Conservation (phyloP, 2,888 invertebrate species). For the Andrena bucephala region DNA sequence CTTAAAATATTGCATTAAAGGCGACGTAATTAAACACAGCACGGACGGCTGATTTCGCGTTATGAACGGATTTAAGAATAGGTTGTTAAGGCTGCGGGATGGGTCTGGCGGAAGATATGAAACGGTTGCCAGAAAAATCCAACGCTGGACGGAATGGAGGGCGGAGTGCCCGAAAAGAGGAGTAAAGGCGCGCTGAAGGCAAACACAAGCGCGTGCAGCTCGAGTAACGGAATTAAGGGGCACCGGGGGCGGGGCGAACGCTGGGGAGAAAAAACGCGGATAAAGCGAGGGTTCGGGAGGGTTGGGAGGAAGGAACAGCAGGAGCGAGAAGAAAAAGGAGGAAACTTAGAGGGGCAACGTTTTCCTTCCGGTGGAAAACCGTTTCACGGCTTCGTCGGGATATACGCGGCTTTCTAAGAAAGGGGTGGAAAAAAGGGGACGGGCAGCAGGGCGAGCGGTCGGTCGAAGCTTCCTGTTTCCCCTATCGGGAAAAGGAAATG, state of each 20-base stretch:
- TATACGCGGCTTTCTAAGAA: conserved; percentile 39
- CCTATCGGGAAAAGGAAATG: conserved; percentile 60
- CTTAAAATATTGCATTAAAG: conserved; percentile 15
- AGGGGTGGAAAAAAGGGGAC: background rate
- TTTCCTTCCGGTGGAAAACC: conserved; percentile 51
- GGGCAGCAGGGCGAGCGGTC: conserved; percentile 16
- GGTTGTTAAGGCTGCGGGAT: background rate
- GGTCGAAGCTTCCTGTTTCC: conserved; percentile 64
- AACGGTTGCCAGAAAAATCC: background rate
- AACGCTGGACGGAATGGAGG: background rate
- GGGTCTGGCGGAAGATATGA: background rate
- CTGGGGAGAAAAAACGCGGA: conserved; percentile 17
- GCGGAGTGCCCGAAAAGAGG: background rate
- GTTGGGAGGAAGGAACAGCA: background rate
- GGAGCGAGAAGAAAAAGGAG: background rate
- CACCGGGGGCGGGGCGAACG: background rate
- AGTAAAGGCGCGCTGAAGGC: conserved; percentile 3
- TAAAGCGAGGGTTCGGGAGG: background rate
- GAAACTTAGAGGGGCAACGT: conserved; percentile 34
- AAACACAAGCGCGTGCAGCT: conserved; percentile 24
- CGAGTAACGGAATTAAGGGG: conserved; percentile 21
- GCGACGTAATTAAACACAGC: conserved; percentile 13
- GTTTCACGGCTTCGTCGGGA: conserved; percentile 64
- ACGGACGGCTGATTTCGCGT: conserved; percentile 1
- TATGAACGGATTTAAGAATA: conserved; percentile 6